A percentile compares a stretch with the other conserved stretches of the same genome.
phyloP scores from a whole-genome alignment of 2,797 vertebrate species.

The Chaunax sp. region DNA sequence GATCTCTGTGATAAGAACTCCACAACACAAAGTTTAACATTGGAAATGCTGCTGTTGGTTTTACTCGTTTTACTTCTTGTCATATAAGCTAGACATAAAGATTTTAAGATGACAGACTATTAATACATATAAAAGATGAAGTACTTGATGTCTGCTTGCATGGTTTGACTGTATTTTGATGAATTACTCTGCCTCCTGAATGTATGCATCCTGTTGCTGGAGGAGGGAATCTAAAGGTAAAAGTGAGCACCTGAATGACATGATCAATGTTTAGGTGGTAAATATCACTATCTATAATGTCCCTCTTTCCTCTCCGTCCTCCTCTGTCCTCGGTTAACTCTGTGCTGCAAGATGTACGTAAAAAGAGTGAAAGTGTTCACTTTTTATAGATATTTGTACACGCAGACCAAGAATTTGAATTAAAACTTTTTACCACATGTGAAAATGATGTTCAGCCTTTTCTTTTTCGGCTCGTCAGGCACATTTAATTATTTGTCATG shows the following conservation, averaged over 20 bases:
- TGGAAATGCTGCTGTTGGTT: constrained; percentile 36
- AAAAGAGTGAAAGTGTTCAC: constrained; percentile 77
- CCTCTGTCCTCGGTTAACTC: constrained; percentile 48
- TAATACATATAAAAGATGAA: constrained; percentile 57
- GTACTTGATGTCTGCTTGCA: constrained; percentile 70
- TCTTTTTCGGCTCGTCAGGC: too few relatives aligned
- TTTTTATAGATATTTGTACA: constrained; percentile 82
- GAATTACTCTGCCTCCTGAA: constrained; percentile 44
- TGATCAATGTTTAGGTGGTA: constrained; percentile 47
- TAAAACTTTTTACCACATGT: constrained; percentile 80
- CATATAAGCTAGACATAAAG: constrained; percentile 57
- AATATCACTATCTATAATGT: constrained; percentile 53
- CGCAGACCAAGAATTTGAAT: constrained; percentile 73
- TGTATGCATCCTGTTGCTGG: constrained; percentile 51
- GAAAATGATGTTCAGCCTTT: neutral
- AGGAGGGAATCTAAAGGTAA: constrained; percentile 52
- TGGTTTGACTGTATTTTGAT: constrained; percentile 71
- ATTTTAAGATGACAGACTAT: constrained; percentile 58
- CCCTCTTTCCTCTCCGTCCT: constrained; percentile 34
- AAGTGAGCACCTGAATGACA: constrained; percentile 52
- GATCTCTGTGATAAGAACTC: constrained; percentile 24
- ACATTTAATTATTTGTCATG: neutral
- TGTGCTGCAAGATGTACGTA: constrained; percentile 77
- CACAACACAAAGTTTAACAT: constrained; percentile 22
- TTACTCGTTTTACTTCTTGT: constrained; percentile 42